Conservation (phyloP, 2,888 invertebrate genomes). For the Chymomyza procnemis region DNA sequence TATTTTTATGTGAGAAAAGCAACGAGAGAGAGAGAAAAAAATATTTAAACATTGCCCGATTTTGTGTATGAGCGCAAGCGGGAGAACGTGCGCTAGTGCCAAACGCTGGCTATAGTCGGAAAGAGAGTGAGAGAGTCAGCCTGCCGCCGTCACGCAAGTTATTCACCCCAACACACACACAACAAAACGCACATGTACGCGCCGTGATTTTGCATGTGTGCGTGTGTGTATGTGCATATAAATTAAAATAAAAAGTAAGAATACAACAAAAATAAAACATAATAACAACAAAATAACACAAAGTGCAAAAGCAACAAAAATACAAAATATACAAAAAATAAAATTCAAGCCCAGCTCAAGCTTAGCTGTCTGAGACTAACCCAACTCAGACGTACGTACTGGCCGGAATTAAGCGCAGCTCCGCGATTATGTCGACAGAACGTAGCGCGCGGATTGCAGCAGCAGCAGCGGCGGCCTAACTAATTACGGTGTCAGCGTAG, state of each 20-base stretch:
- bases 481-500: slow-evolving; percentile 49
- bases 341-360: slow-evolving; percentile 14
- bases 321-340: not conserved
- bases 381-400: slow-evolving; percentile 3
- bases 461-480: slow-evolving; percentile 41
- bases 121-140: slow-evolving; percentile 55
- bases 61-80: slow-evolving; percentile 7
- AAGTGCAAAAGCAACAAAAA: slow-evolving; percentile 12
- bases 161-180: slow-evolving; percentile 64
- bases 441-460: not conserved
- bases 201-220: slow-evolving; percentile 36
- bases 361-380: not conserved
- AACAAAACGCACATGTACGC: slow-evolving; percentile 48
- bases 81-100: not conserved
- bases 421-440: not conserved
- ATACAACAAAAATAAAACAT: slow-evolving; percentile 53
- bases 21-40: slow-evolving; percentile 29
- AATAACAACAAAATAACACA: slow-evolving; percentile 53
- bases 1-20: not conserved
- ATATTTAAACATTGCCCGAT: slow-evolving; percentile 29
- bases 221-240: slow-evolving; percentile 30
- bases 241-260: slow-evolving; percentile 52
- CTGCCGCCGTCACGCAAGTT: slow-evolving; percentile 71
- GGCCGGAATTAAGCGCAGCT: not conserved
- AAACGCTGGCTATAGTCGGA: slow-evolving; percentile 1